A percentile compares a stretch with the other conserved stretches of the same genome.
Conservation (phyloP, 2,888 invertebrate genomes). For the Drosophila gaucha region DNA sequence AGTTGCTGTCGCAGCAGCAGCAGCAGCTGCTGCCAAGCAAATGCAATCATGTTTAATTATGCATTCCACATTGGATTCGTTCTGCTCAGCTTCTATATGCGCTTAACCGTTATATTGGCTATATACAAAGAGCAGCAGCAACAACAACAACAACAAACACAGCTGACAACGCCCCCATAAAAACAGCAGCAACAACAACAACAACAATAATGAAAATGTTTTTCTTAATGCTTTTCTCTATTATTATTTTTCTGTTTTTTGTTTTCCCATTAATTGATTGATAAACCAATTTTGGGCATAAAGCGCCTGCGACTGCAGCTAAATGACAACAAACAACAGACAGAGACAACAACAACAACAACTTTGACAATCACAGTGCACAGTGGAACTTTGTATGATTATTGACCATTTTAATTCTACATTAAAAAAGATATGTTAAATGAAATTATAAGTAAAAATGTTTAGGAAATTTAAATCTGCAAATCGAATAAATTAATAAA, state of each 20-base stretch:
- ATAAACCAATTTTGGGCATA: slow-evolving; percentile 60
- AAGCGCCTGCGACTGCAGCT: slow-evolving; percentile 2
- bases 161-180: slow-evolving; percentile 49
- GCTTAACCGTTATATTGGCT: slow-evolving; percentile 41
- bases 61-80: slow-evolving; percentile 72
- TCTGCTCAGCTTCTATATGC: slow-evolving; percentile 32
- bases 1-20: slow-evolving; percentile 30
- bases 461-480: too few relatives aligned
- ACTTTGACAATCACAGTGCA: slow-evolving; percentile 4
- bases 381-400: background rate
- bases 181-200: slow-evolving; percentile 21
- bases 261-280: slow-evolving; percentile 60
- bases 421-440: too few relatives aligned
- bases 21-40: slow-evolving; percentile 32
- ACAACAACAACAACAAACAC: slow-evolving; percentile 11
- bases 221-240: slow-evolving; percentile 15
- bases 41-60: slow-evolving; percentile 76
- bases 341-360: slow-evolving; percentile 7
- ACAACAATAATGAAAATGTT: slow-evolving; percentile 22
- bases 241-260: slow-evolving; percentile 13
- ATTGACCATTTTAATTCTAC: too few relatives aligned
- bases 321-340: slow-evolving; percentile 20
- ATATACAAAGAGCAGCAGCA: slow-evolving; percentile 10
- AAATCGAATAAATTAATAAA: too few relatives aligned
- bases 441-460: too few relatives aligned